A percentile compares a stretch with the other conserved stretches of the same genome.
These are phyloP conservation scores for Yponomeuta evonymella DNA, from an alignment of 2,888 invertebrate species.

Conservation along the genomic window DNA sequence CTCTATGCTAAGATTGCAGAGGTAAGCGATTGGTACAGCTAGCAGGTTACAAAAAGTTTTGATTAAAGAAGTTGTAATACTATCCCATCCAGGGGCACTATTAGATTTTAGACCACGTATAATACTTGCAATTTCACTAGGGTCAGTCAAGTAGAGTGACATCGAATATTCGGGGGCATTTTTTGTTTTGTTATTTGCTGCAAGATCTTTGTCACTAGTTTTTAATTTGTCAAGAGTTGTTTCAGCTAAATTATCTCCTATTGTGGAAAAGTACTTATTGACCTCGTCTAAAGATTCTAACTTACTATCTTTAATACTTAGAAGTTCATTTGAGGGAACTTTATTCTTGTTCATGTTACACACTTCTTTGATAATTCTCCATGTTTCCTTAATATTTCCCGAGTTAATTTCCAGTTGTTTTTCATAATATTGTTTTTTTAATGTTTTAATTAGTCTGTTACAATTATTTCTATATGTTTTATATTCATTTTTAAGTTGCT, in stretches of 20 bases:
- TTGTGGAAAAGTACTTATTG: not conserved
- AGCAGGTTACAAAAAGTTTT: not conserved
- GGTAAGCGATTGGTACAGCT: not conserved
- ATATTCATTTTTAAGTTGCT: not conserved
- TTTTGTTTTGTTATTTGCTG: not conserved
- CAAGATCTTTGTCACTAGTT: not conserved
- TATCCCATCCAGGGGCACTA: not conserved
- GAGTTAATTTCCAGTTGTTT: not conserved
- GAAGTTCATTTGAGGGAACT: not conserved
- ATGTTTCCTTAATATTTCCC: constrained; percentile 8
- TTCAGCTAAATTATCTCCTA: not conserved
- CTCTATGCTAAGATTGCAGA: not conserved
- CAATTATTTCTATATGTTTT: not conserved
- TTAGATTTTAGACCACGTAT: not conserved
- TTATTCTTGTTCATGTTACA: not conserved
- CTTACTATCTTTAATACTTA: not conserved
- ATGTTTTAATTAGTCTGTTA: not conserved
- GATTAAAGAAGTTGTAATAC: not conserved
- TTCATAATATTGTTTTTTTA: constrained; percentile 4
- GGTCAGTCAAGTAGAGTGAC: not conserved
- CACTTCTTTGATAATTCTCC: not conserved
- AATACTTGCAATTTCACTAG: not conserved
- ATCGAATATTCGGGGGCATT: not conserved
- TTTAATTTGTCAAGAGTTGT: not conserved
- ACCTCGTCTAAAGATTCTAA: not conserved